Conservation (phyloP, 2,888 invertebrate species). For the Plebejus melissa region DNA sequence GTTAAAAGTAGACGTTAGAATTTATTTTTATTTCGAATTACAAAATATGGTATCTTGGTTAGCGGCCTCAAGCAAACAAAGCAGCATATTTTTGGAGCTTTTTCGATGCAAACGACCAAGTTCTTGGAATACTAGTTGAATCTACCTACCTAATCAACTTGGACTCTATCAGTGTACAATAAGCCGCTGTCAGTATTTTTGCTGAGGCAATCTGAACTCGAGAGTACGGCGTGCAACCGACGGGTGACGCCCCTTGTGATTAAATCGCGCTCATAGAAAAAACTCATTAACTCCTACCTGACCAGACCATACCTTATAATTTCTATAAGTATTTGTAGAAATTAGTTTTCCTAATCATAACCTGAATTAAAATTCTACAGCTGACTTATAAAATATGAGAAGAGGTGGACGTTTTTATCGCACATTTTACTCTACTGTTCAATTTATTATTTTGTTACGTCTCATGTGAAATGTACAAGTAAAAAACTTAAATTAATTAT, state of each 20-base stretch:
- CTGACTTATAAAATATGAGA: not conserved
- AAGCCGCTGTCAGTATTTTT: constrained; percentile 49
- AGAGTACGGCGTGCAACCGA: constrained; percentile 48
- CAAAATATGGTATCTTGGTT: too few species aligned
- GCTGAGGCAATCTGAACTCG: constrained; percentile 49
- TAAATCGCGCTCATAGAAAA: constrained; percentile 37
- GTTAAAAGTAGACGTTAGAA: too few species aligned
- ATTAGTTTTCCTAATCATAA: not conserved
- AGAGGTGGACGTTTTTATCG: too few species aligned
- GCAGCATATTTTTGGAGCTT: too few species aligned
- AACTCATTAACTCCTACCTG: not conserved
- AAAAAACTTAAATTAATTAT: too few species aligned
- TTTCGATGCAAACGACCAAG: not conserved
- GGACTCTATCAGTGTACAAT: constrained; percentile 30
- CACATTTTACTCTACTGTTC: too few species aligned
- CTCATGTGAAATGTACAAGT: too few species aligned
- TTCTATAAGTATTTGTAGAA: not conserved
- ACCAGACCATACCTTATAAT: not conserved
- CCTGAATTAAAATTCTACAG: not conserved
- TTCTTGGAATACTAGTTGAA: not conserved
- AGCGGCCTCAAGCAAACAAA: too few species aligned
- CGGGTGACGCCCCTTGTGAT: constrained; percentile 41
- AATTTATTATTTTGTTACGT: too few species aligned
- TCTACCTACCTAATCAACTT: not conserved
- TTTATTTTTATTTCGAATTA: too few species aligned